Evolutionary conservation across 2,797 vertebrate species (phyloP).

Genomic region (Gallinago solitaria): DNA sequence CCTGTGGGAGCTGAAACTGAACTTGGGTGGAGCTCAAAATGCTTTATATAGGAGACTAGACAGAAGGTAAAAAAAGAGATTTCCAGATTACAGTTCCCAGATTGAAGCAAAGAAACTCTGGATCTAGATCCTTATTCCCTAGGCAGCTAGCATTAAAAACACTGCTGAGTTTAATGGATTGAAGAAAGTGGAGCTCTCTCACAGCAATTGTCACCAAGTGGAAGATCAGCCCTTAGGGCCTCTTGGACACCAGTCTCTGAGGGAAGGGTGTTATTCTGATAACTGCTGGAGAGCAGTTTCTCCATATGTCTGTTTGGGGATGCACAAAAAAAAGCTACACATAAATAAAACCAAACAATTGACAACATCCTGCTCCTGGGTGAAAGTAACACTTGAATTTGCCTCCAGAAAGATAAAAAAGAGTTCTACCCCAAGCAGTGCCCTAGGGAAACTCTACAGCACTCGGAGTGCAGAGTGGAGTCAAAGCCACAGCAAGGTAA

Average conservation of each 20-base stretch:
- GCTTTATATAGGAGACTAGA: background rate
- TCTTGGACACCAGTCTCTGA: background rate
- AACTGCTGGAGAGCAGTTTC: background rate
- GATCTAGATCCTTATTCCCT: background rate
- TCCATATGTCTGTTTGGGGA: rapidly evolving
- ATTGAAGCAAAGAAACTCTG: background rate
- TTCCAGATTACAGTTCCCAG: background rate
- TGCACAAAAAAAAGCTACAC: background rate
- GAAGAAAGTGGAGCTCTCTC: background rate
- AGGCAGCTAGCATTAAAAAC: background rate
- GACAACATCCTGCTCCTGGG: background rate
- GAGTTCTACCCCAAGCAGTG: background rate
- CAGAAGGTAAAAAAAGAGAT: background rate
- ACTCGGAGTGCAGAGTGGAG: background rate
- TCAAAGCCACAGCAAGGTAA: background rate
- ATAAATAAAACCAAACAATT: background rate
- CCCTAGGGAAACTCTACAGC: background rate
- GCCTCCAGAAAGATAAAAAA: background rate
- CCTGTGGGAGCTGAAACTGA: background rate
- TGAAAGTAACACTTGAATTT: background rate
- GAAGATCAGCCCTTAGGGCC: background rate
- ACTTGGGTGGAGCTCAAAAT: background rate
- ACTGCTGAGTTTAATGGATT: background rate
- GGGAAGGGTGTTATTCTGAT: background rate
- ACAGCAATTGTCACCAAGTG: background rate